phyloP scores from a whole-genome alignment of 2,888 invertebrate species.

The Nysson spinosus region DNA sequence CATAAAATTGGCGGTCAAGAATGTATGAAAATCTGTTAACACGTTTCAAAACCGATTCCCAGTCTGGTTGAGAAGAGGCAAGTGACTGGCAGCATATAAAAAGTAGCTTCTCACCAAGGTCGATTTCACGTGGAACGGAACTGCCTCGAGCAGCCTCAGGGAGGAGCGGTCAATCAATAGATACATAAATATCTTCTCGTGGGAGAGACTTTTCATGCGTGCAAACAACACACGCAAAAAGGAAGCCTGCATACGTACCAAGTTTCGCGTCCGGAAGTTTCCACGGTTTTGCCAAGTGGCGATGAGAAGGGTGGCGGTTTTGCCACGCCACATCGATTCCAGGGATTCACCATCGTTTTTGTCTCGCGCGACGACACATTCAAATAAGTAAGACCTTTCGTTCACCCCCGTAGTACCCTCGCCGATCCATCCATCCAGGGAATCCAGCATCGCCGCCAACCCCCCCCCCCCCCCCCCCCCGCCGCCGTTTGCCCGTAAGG shows the following conservation, averaged over 20 bases:
- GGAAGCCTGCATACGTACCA: constrained; percentile 9
- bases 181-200: constrained; percentile 51
- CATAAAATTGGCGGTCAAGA: too few species aligned
- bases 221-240: constrained; percentile 9
- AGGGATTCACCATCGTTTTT: constrained; percentile 70
- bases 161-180: constrained; percentile 51
- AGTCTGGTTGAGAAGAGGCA: too few species aligned
- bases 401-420: constrained; percentile 44
- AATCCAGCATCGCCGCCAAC: constrained; percentile 47
- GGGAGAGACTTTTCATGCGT: constrained; percentile 2
- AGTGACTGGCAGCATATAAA: constrained; percentile 1
- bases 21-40: too few species aligned
- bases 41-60: too few species aligned
- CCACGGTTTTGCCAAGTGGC: constrained; percentile 39
- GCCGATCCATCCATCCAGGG: constrained; percentile 46
- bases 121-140: constrained; percentile 30
- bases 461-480: constrained; percentile 35
- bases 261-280: constrained; percentile 21
- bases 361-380: constrained; percentile 75
- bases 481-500: constrained; percentile 45
- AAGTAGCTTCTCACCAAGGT: constrained; percentile 4
- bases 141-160: constrained; percentile 19
- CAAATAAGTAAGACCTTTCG: constrained; percentile 73
- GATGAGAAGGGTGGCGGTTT: constrained; percentile 29
- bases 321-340: constrained; percentile 70